phyloP scores from a whole-genome alignment of 2,113 vertebrate species.

The Barbus barbus region DNA sequence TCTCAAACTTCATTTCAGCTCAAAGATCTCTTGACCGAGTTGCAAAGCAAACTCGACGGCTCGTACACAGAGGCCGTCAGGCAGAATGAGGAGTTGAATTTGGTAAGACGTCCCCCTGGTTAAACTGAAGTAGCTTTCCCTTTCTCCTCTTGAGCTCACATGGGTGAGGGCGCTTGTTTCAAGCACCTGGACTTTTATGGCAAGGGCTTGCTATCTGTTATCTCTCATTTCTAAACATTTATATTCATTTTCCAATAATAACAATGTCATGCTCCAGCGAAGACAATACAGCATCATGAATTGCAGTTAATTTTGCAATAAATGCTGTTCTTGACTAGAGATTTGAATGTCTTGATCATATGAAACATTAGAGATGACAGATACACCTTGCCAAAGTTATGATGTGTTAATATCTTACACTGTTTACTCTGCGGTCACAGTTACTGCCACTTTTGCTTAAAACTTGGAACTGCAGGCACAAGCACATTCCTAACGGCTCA shows the following conservation, averaged over 20 bases:
- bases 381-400: constrained; percentile 34
- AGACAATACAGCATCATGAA: neutral
- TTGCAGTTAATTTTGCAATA: neutral
- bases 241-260: neutral
- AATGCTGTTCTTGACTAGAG: neutral
- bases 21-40: constrained; percentile 99
- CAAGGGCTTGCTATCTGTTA: constrained; percentile 37
- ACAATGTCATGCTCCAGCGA: neutral
- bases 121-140: constrained; percentile 13
- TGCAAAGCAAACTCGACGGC: constrained; percentile 99
- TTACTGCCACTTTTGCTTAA: constrained; percentile 17
- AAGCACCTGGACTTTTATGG: neutral
- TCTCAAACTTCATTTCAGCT: constrained; percentile 99
- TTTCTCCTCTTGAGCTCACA: constrained; percentile 38
- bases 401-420: neutral
- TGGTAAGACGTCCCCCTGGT: constrained; percentile 85
- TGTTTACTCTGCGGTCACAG: constrained; percentile 18
- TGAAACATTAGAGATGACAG: constrained; percentile 5
- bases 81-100: constrained; percentile 98
- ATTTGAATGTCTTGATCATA: neutral
- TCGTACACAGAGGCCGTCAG: constrained; percentile 98
- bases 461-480: neutral
- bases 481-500: neutral
- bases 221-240: constrained; percentile 3
- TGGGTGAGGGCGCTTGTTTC: constrained; percentile 3